phyloP scores from a whole-genome alignment of 2,797 vertebrate species.

The Gymnoscopelus microlampas region DNA sequence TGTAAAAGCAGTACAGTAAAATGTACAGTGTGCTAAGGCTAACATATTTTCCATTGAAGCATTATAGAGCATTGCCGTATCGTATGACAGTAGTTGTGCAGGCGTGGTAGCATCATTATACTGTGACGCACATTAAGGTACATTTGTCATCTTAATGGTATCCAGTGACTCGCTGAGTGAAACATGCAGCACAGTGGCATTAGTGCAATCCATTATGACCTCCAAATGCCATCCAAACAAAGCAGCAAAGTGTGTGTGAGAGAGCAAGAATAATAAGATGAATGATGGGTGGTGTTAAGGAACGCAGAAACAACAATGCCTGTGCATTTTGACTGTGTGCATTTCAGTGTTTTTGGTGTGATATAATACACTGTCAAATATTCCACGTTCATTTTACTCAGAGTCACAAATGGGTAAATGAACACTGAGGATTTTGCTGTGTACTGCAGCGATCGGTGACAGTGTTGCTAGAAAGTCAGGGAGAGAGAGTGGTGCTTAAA shows the following conservation, averaged over 20 bases:
- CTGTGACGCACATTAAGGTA: constrained; percentile 25
- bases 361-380: constrained; percentile 9
- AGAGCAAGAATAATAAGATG: constrained; percentile 15
- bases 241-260: constrained; percentile 5
- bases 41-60: not conserved
- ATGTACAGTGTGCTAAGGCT: no score
- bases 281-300: no score
- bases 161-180: constrained; percentile 49
- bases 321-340: not conserved
- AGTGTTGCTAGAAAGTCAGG: constrained; percentile 5
- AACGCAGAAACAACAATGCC: no score
- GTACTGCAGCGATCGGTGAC: not conserved
- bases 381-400: no score
- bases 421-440: not conserved
- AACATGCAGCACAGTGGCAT: constrained; percentile 53
- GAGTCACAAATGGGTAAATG: not conserved
- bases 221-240: constrained; percentile 18
- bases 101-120: constrained; percentile 24
- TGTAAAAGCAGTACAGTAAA: no score
- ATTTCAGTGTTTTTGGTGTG: constrained; percentile 26
- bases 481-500: constrained; percentile 22
- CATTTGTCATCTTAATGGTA: constrained; percentile 50
- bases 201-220: constrained; percentile 65
- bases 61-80: constrained; percentile 17
- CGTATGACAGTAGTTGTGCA: constrained; percentile 19